Evolutionary conservation across 2,888 invertebrate genomes (phyloP).

Genomic region (Trachelus iudaicus): DNA sequence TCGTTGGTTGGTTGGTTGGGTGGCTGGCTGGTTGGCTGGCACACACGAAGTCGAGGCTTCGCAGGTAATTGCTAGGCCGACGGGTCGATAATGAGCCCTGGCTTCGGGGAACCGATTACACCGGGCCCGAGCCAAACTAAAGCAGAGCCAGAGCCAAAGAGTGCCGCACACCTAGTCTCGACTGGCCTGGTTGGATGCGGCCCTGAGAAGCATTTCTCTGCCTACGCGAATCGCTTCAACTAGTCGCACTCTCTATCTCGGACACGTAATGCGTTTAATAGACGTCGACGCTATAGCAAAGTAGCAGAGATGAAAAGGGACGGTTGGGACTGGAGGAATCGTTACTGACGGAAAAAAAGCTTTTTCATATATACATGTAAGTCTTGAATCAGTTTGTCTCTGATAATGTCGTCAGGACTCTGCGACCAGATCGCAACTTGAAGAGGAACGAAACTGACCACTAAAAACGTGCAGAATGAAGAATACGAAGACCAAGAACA

Average conservation of each 20-base stretch:
- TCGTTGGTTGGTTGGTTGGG: slow-evolving; percentile 24
- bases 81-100: slow-evolving; percentile 66
- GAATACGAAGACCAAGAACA: slow-evolving; percentile 20
- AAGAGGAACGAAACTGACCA: slow-evolving; percentile 13
- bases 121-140: slow-evolving; percentile 50
- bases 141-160: slow-evolving; percentile 46
- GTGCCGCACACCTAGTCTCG: neutral
- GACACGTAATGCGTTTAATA: slow-evolving; percentile 27
- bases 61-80: slow-evolving; percentile 66
- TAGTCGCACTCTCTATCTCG: neutral
- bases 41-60: slow-evolving; percentile 61
- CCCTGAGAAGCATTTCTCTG: neutral
- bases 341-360: neutral
- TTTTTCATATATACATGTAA: neutral
- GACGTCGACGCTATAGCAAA: neutral
- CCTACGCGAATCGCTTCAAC: neutral
- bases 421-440: neutral
- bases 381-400: neutral
- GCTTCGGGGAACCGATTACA: slow-evolving; percentile 66
- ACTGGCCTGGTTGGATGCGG: neutral
- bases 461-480: slow-evolving; percentile 14
- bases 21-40: slow-evolving; percentile 26
- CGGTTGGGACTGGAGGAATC: neutral
- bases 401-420: neutral
- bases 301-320: neutral